A percentile compares a stretch with the other conserved stretches of the same genome.
Conservation (phyloP, 2,797 vertebrate species). For the Oophaga sylvatica region DNA sequence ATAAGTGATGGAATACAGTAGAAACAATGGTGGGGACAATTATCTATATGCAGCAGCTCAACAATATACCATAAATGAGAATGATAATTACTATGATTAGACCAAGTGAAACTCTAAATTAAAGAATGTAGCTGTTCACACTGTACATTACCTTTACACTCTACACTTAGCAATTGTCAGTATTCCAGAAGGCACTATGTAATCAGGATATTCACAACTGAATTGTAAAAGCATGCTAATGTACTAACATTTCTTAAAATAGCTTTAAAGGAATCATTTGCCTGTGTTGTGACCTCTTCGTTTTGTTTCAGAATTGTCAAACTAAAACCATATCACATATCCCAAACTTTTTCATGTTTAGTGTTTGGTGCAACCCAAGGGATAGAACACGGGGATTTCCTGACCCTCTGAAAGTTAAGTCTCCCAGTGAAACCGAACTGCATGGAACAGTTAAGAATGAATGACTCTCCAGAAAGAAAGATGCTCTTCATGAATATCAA, state of each 20-base stretch:
- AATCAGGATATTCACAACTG: not conserved
- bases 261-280: conserved; percentile 16
- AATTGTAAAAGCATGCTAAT: conserved; percentile 21
- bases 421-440: conserved; percentile 30
- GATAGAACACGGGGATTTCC: conserved; percentile 48
- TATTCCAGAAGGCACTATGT: not conserved
- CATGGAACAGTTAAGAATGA: conserved; percentile 5
- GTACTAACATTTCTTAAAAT: not conserved
- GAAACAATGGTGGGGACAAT: not conserved
- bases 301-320: conserved; percentile 29
- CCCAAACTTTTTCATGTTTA: conserved; percentile 32
- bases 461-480: conserved; percentile 21
- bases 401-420: conserved; percentile 49
- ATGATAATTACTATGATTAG: not conserved
- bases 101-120: not conserved
- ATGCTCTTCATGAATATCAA: conserved; percentile 34
- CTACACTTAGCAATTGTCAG: not conserved
- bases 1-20: not conserved
- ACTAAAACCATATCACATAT: conserved; percentile 39
- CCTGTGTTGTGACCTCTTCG: conserved; percentile 13
- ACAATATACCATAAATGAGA: conserved; percentile 1
- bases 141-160: not conserved
- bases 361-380: conserved; percentile 35
- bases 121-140: not conserved
- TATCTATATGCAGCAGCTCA: not conserved